phyloP scores from a whole-genome alignment of 2,113 vertebrate species.

The Tachuris rubrigastra region DNA sequence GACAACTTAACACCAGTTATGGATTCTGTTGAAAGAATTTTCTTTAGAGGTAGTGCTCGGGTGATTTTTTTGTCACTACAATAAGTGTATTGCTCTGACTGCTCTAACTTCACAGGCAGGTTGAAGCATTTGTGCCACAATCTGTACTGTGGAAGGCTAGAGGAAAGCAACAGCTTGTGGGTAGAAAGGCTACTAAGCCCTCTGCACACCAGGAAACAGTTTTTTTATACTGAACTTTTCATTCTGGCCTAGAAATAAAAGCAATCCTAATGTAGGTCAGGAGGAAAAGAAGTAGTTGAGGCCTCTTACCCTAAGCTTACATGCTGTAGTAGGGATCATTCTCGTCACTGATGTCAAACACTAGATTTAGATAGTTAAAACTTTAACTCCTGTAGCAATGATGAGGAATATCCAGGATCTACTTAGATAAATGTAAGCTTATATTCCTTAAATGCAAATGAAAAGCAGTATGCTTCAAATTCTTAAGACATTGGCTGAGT shows the following conservation, averaged over 20 bases:
- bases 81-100: conserved; percentile 38
- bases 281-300: conserved; percentile 56
- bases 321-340: conserved; percentile 1
- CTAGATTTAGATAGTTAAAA: conserved; percentile 59
- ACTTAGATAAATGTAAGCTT: conserved; percentile 50
- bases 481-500: conserved; percentile 24
- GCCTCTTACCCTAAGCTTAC: conserved; percentile 65
- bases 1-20: not conserved
- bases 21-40: not conserved
- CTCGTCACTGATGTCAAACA: conserved; percentile 10
- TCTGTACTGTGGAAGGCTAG: conserved; percentile 59
- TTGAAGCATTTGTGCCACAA: conserved; percentile 61
- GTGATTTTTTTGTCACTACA: conserved; percentile 28
- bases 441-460: conserved; percentile 58
- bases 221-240: conserved; percentile 60
- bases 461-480: conserved; percentile 25
- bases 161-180: conserved; percentile 65
- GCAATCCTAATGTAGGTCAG: conserved; percentile 66
- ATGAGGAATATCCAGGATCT: conserved; percentile 50
- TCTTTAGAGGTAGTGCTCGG: conserved; percentile 2
- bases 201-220: conserved; percentile 45
- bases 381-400: conserved; percentile 43
- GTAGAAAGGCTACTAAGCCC: conserved; percentile 61
- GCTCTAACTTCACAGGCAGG: conserved; percentile 53
- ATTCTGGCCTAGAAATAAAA: conserved; percentile 65